Conservation (phyloP, 2,888 invertebrate species). For the Drosophila mayaguana region DNA sequence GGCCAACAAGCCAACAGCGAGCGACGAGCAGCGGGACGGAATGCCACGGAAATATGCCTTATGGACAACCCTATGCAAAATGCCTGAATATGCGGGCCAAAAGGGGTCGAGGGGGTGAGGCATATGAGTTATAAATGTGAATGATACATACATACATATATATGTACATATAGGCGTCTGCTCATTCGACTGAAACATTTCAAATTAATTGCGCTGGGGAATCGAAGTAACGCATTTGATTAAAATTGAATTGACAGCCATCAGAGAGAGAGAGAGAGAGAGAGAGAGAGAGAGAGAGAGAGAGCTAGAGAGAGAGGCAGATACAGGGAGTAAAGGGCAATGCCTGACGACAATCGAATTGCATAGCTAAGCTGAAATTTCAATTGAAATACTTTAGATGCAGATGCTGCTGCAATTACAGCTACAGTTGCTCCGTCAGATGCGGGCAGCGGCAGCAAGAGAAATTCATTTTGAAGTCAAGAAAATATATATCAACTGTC, state of each 20-base stretch:
- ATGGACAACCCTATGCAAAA: conserved; percentile 54
- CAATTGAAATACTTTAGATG: conserved; percentile 45
- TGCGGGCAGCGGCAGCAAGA: conserved; percentile 57
- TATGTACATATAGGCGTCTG: conserved; percentile 27
- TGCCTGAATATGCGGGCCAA: conserved; percentile 52
- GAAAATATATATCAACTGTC: not conserved
- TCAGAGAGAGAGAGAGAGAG: not conserved
- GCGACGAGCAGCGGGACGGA: conserved; percentile 19
- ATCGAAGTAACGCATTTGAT: conserved; percentile 79
- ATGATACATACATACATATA: not conserved
- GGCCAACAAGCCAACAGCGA: conserved; percentile 6
- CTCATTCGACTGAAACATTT: conserved; percentile 74
- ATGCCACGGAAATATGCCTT: conserved; percentile 47
- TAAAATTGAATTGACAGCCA: conserved; percentile 72
- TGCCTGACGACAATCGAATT: conserved; percentile 30
- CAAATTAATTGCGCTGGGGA: conserved; percentile 79
- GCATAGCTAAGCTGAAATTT: conserved; percentile 42
- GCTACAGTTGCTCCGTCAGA: conserved; percentile 1
- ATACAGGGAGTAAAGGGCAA: conserved; percentile 40
- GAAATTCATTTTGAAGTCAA: conserved; percentile 60
- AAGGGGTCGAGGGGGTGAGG: not conserved
- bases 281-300: not conserved
- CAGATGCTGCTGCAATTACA: not conserved
- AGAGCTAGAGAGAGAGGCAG: not conserved
- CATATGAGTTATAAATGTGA: conserved; percentile 11